Evolutionary conservation across 2,113 vertebrate species (phyloP).

Genomic region (Diadophis punctatus): DNA sequence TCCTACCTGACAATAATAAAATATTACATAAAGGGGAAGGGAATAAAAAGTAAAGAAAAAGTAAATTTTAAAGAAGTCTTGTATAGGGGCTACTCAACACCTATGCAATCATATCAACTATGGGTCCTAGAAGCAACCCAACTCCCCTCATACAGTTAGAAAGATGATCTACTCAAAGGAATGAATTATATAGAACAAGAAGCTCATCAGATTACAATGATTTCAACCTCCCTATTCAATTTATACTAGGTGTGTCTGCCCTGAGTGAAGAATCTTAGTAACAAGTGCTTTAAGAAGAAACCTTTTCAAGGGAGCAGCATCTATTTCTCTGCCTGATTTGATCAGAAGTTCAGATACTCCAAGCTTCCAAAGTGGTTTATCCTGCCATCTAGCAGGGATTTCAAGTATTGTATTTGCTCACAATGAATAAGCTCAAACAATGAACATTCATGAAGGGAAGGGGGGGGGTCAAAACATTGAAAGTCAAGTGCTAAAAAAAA

Average conservation of each 20-base stretch:
- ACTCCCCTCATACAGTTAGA: background rate
- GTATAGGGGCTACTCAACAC: background rate
- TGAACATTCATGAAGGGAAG: too few relatives aligned
- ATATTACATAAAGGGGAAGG: background rate
- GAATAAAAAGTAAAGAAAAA: background rate
- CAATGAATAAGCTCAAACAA: background rate
- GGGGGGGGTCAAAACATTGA: background rate
- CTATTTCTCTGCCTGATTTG: background rate
- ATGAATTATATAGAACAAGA: background rate
- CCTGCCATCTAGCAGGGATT: conserved; percentile 16
- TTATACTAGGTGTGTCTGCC: background rate
- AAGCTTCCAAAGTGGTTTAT: background rate
- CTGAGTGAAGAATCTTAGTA: background rate
- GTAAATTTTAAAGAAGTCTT: background rate
- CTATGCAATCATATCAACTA: background rate
- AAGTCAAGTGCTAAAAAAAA: background rate
- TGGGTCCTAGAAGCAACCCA: background rate
- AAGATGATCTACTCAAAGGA: background rate
- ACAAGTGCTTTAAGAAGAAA: background rate
- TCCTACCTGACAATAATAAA: too few relatives aligned
- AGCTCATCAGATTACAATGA: background rate
- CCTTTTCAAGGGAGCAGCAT: background rate
- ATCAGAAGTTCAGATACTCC: background rate
- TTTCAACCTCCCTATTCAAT: too few relatives aligned
- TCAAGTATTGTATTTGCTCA: conserved; percentile 1